Evolutionary conservation across 1,140 invertebrate genomes (phyloP).

Genomic region (Scaptomyza hsui): DNA sequence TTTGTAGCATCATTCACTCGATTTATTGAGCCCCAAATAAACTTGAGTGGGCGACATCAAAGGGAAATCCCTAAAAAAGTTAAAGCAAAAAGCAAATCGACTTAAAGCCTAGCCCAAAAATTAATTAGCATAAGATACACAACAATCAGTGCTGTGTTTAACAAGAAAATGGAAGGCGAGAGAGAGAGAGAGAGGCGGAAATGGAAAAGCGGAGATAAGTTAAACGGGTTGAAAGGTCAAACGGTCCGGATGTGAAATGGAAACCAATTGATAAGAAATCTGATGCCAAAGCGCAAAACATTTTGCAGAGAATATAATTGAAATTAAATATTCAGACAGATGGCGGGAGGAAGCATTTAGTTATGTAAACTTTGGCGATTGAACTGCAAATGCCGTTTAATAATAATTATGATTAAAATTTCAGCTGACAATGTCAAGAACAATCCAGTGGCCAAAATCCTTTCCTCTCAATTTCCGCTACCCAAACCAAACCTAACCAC

Average conservation of each 20-base stretch:
- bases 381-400: neutral
- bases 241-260: slow-evolving; percentile 26
- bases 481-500: slow-evolving; percentile 6
- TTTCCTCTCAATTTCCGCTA: slow-evolving; percentile 50
- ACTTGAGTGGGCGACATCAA: slow-evolving; percentile 32
- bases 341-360: neutral
- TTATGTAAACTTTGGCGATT: slow-evolving; percentile 25
- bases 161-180: neutral
- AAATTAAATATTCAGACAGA: slow-evolving; percentile 1
- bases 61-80: slow-evolving; percentile 26
- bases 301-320: slow-evolving; percentile 23
- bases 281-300: neutral
- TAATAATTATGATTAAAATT: slow-evolving; percentile 47
- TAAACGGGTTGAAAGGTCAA: slow-evolving; percentile 5
- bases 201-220: slow-evolving; percentile 25
- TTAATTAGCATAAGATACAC: slow-evolving; percentile 43
- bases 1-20: neutral
- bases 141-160: neutral
- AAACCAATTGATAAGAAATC: slow-evolving; percentile 22
- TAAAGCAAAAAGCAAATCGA: slow-evolving; percentile 16
- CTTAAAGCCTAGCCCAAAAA: slow-evolving; percentile 20
- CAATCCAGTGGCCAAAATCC: slow-evolving; percentile 11
- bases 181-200: slow-evolving; percentile 2
- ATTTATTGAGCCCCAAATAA: neutral
- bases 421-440: slow-evolving; percentile 28